Evolutionary conservation across 1,140 invertebrate species (phyloP), one percentile per base, ranked within the genome.

Genomic region (Anthonomus grandis): DNA sequence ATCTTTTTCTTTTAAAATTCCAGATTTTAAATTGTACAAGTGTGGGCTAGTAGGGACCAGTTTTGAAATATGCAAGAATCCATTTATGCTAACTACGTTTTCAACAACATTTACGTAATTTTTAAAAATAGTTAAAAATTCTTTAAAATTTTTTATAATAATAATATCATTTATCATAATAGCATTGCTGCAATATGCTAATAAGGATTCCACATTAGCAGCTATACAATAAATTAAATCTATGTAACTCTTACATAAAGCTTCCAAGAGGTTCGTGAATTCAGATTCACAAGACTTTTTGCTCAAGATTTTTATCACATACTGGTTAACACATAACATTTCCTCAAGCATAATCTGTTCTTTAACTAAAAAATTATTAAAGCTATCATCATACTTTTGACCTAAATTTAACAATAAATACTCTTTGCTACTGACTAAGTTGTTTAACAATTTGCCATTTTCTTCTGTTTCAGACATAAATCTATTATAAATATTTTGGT

Each of bases 71-170:
- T 84, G 79, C 47, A 78, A 71, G 74, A 89, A 88, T 50, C 86
- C 87, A 65, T 81, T 81, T 51, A 87, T 78, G 62, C 85, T 83
- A 62, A 88, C 81, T 50, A 90, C 76, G 76, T 91, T 86, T 71
- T 87, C 87, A 69, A 91, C 78, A 55, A 79, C 76, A 67, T 81
- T 78, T 37, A 87, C 81, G 76, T 91, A 93, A 63, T 80, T 80
- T 66, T 81, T 83, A 67, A 89, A 91, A 24, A 87, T 76, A 58
- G 79, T 78, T 57, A 88, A 81, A 73, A 82, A 85, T 70, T 90
- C 85, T 47, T 86, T 83, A 70, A 83, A 79, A 73, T 86, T 82
- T 66, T 81, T 80, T 57, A 91, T 78, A 54, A 90, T 77, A 6
- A 81, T 75, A 57, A 89, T 79, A 72, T 86, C 81, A 66, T 81